Evolutionary conservation across 2,113 vertebrate species (phyloP).

Genomic region (Pan troglodytes): NHGRI_mPanTro3-v2.1_pri NC_072403.2:116590501-116591000

Average conservation of each 20-base stretch:
- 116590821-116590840: background rate
- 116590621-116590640: background rate
- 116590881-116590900: background rate
- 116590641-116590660: background rate
- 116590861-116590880: background rate
- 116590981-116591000: background rate
- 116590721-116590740: background rate
- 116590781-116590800: fast-evolving
- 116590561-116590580: background rate
- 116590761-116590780: background rate
- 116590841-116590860: background rate
- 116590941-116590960: background rate
- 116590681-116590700: background rate
- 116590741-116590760: background rate
- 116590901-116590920: background rate
- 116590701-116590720: background rate
- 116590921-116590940: background rate
- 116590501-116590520: background rate
- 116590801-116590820: background rate
- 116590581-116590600: background rate
- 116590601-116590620: background rate
- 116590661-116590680: background rate
- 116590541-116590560: background rate
- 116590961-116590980: background rate
- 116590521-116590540: slow-evolving; percentile 2